These are phyloP conservation scores for Pseudotriccus pelzelni DNA, from an alignment of 2,797 vertebrate species.

Conservation along the genomic window DNA sequence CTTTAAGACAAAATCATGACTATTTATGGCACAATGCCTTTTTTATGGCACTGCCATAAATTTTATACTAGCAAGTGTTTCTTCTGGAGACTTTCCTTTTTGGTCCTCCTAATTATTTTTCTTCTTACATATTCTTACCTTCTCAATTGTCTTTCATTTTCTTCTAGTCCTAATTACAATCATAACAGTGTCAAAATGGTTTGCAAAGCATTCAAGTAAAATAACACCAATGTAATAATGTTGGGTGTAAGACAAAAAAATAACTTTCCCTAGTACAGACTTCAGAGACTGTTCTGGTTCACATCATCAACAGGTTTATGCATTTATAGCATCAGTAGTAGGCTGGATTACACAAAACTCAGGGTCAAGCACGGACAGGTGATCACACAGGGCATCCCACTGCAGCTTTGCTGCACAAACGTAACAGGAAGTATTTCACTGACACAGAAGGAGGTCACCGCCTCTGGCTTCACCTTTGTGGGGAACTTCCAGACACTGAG, in stretches of 20 bases:
- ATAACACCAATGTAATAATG: background rate
- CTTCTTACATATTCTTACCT: slow-evolving; percentile 52
- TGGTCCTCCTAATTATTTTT: slow-evolving; percentile 74
- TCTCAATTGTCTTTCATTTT: slow-evolving; percentile 46
- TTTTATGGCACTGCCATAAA: slow-evolving; percentile 77
- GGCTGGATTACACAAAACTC: background rate
- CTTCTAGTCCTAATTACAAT: slow-evolving; percentile 57
- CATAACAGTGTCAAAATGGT: background rate
- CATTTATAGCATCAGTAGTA: background rate
- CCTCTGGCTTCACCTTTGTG: background rate
- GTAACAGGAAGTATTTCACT: background rate
- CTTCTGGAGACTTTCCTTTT: slow-evolving; percentile 67
- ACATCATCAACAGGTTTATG: rapidly evolving
- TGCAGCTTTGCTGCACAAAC: background rate
- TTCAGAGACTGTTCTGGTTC: background rate
- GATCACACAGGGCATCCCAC: too few relatives aligned
- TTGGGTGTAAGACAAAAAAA: background rate
- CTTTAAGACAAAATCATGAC: background rate
- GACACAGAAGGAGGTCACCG: background rate
- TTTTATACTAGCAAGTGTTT: slow-evolving; percentile 79
- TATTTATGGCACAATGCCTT: background rate
- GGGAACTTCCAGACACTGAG: background rate
- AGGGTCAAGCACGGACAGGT: rapidly evolving
- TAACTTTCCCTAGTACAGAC: background rate
- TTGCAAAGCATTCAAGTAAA: slow-evolving; percentile 29